Conservation (phyloP, 1,140 invertebrate species). For the Cydia splendana region DNA sequence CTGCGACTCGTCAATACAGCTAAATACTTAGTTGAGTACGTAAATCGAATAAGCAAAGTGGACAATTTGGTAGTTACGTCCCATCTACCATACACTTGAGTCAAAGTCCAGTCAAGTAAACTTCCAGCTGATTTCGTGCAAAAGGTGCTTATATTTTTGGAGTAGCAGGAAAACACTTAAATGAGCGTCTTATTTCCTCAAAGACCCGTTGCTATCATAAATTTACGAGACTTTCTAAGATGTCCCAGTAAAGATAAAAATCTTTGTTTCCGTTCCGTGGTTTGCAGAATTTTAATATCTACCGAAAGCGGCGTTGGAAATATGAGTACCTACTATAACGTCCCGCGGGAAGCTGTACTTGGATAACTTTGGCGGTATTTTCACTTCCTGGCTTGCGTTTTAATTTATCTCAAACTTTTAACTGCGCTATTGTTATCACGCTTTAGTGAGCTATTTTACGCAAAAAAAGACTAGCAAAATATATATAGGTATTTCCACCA, state of each 20-base stretch:
- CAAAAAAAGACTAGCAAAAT: no score
- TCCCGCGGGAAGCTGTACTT: neutral
- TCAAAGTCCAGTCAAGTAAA: no score
- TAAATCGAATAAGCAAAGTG: no score
- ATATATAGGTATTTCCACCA: no score
- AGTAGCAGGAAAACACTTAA: no score
- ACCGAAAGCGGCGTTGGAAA: neutral
- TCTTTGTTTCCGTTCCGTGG: neutral
- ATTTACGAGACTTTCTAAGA: neutral
- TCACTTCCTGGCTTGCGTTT: neutral
- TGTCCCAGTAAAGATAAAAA: constrained; percentile 8
- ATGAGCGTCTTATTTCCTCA: neutral
- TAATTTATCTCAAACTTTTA: neutral
- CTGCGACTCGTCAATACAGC: no score
- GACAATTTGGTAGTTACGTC: no score
- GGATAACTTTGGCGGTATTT: neutral
- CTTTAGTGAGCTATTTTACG: no score
- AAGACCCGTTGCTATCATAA: neutral
- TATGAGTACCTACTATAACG: neutral
- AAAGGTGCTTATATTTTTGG: no score
- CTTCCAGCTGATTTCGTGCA: no score
- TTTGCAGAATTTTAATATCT: neutral
- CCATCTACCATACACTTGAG: no score
- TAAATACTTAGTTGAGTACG: no score
- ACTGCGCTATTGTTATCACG: neutral